These are phyloP conservation scores for Burhinus bistriatus DNA, from an alignment of 2,113 vertebrate species.

Conservation along the genomic window DNA sequence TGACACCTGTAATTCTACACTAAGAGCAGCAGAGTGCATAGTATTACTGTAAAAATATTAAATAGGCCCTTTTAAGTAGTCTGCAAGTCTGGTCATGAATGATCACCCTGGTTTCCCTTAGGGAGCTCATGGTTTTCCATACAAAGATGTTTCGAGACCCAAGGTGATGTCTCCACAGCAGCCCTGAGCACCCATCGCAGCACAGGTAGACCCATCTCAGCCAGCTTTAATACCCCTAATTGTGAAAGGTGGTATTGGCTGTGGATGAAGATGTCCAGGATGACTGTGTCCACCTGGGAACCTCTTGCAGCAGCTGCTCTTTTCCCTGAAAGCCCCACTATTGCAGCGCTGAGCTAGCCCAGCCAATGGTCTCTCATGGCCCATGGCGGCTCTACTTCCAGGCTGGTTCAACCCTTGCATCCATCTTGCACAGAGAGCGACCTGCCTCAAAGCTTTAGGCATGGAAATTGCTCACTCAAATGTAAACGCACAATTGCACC, in stretches of 20 bases:
- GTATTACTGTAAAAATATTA: slow-evolving; percentile 54
- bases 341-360: fast-evolving
- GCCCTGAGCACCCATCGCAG: not conserved
- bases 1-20: slow-evolving; percentile 52
- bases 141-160: not conserved
- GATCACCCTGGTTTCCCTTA: not conserved
- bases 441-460: not conserved
- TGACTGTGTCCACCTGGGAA: not conserved
- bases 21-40: slow-evolving; percentile 50
- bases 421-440: not conserved
- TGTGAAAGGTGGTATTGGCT: not conserved
- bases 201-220: not conserved
- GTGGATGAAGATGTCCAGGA: not conserved
- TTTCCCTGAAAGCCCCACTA: not conserved
- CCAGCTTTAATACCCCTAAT: not conserved
- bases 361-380: fast-evolving
- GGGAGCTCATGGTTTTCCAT: not conserved
- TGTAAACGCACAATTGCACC: not conserved
- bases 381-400: not conserved
- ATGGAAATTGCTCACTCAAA: not conserved
- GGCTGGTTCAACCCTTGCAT: not conserved
- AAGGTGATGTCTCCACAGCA: not conserved
- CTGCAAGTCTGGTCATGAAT: not conserved
- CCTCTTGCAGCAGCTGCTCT: not conserved
- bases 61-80: not conserved